Base-by-base conservation (phyloP, 2,113 vertebrate genomes). In the Gambusia affinis region DNA sequence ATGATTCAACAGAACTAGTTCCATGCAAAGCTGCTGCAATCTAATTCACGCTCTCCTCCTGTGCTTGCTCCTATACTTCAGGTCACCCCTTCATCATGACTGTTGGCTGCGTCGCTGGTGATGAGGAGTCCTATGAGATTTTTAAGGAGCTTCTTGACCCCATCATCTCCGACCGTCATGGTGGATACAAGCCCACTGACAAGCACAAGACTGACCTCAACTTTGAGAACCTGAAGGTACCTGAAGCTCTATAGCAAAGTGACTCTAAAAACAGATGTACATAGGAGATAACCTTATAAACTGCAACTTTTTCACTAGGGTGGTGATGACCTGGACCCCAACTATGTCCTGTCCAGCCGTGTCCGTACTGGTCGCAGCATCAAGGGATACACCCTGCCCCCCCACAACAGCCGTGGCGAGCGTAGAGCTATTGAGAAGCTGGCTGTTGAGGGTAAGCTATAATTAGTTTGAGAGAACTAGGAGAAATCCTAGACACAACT, bases 51-150 rank as follows among this genome's bases (percentile, higher is more conserved):
- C 35, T 22, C 22, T 22, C 10, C 33, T 54, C 17, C 28, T 27
- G 42, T 22, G n/a, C 22, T 54, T 3, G 1, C n/a, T 65, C 3
- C 29, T 37, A 39, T 12, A 63, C 62, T 60, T 35, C 81, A 97
- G 97, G 97, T 83, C 97, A 98, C 91, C 97, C 97, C 80, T 98
- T 95, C 95, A 98, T 98, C 95, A 98, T 98, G 97, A 98, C 97
- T 0, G 97, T 98, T 76, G 97, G 97, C 91, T 97, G 96, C 0
- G 96, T 98, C 19, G 97, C 97, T 15, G 97, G 97, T 28, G 97
- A 98, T 17, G 97, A 98, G 90, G 97, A 98, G 76, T 95, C 93
- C 76, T 98, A 98, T 0, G 89, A 87, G 0, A 92, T 96, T 19
- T 98, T 98, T 94, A 97, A 97, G 92, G 97, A 96, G 0, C 93